Base-by-base conservation (phyloP, 2,888 invertebrate species). In the Aleiodes testaceus region DNA sequence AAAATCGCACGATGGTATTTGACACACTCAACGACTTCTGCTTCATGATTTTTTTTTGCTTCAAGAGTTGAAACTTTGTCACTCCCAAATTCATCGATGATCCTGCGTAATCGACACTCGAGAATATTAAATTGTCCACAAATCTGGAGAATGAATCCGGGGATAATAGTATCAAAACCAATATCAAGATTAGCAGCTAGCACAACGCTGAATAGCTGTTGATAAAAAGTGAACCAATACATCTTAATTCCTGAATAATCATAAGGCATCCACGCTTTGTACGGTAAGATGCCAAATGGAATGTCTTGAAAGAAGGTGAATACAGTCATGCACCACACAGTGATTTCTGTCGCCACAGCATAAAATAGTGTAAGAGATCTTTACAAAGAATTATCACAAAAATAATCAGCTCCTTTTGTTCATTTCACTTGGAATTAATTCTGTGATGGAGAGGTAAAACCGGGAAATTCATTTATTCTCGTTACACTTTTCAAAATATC, bases 331-430 rank as follows among this genome's bases (percentile, higher is more conserved):
- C 20, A 63, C 26, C 20, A 20, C 1, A 63, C 63, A 11, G 63
- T 63, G 20, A 45, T 45, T 63, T 63, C 63, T 45, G 45, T 63
- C 1, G 45, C 26, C 44, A 63, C 63, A 20, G 26, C 63, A 63
- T 63, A 63, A 63, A 63, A 63, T 5, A 63, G n/a, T 12, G 63
- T 63, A 22, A 63, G n/a, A 45, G 14, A 63, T 63, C 63, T 63
- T 63, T 9, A 63, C 20, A 45, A 22, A 45, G 12, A 63, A 22
- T 63, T 6, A 20, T n/a, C 0, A 45, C n/a, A 63, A 7, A 14
- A 47, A 16, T 47, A 9, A 16, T 7, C n/a, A n/a, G n/a, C n/a
- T n/a, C n/a, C n/a, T n/a, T n/a, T n/a, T n/a, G n/a, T n/a, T n/a
- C n/a, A n/a, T n/a, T n/a, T n/a, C n/a, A n/a, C n/a, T n/a, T n/a